Evolutionary conservation across 2,888 invertebrate genomes (phyloP).

Genomic region (Stomorhina lunata): DNA sequence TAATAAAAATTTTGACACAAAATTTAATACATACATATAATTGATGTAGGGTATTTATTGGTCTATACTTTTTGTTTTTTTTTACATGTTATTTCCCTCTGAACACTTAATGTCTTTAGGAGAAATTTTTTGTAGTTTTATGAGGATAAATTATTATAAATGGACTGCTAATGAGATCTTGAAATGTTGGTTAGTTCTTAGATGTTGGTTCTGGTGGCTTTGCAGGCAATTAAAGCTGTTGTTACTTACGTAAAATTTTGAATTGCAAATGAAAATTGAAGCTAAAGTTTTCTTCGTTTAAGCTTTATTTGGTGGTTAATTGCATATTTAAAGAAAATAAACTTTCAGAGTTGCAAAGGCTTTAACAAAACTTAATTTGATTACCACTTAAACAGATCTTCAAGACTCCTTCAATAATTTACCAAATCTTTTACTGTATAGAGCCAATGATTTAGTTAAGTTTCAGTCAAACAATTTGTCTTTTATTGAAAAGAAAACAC

Average conservation of each 20-base stretch:
- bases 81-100: slow-evolving; percentile 31
- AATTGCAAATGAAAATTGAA: background rate
- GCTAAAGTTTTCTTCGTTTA: slow-evolving; percentile 1
- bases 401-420: too few relatives aligned
- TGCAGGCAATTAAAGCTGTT: background rate
- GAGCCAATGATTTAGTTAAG: too few relatives aligned
- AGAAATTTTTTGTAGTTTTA: slow-evolving; percentile 51
- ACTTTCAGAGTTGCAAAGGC: background rate
- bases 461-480: too few relatives aligned
- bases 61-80: background rate
- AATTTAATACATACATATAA: background rate
- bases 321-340: background rate
- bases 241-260: background rate
- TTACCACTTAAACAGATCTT: too few relatives aligned
- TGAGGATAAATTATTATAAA: slow-evolving; percentile 59
- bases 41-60: background rate
- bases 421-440: too few relatives aligned
- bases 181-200: slow-evolving; percentile 34
- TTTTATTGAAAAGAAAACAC: too few relatives aligned
- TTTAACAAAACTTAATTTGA: background rate
- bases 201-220: background rate
- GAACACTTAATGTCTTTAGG: slow-evolving; percentile 39
- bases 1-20: too few relatives aligned
- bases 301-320: slow-evolving; percentile 23
- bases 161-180: slow-evolving; percentile 64